Base-by-base conservation (phyloP, 2,797 vertebrate species). In the Notolepis coatsorum region DNA sequence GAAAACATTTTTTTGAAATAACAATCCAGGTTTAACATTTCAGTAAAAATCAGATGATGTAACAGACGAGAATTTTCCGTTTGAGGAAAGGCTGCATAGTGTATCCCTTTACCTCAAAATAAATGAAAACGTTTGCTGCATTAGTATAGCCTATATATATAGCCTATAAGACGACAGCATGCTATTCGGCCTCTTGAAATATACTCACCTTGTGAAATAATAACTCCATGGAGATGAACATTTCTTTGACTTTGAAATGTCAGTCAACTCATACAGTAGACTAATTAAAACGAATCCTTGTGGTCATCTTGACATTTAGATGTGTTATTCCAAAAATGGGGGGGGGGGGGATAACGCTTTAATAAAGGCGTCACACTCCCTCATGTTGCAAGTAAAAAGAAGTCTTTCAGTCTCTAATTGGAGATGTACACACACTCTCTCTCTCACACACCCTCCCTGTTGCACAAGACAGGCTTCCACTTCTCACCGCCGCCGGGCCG, bases 191-290 rank as follows among this genome's bases (percentile, higher is more conserved):
- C n/a, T n/a, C n/a, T n/a, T n/a, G n/a, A n/a, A n/a, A n/a, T n/a
- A n/a, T n/a, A n/a, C 86, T 60, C 21, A 35, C 35, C 35, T 37
- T 37, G 35, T 71, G 59, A 47, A 61, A 49, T 7, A 21, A 28
- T 5, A 62, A 68, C 58, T 84, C 81, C 82, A 85, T 75, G 51
- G 49, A 63, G 56, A 49, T 24, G 15, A 8, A 25, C n/a, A n/a
- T n/a, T n/a, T 30, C 61, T 58, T 5, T 49, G 65, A 47, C 35
- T 61, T 5, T 20, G 41, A 64, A 35, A 0, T 21, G 35, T 28
- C n/a, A n/a, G n/a, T n/a, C n/a, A n/a, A 20, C 25, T 69, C 76
- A 79, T 74, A 52, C 27, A 38, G 33, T 49, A 28, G 9, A 12
- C 12, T 17, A 41, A 13, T 30, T n/a, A 3, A 50, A 51, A 23